These are phyloP conservation scores for Cephus spinipes DNA, from an alignment of 2,888 invertebrate genomes.

Conservation along the genomic window DNA sequence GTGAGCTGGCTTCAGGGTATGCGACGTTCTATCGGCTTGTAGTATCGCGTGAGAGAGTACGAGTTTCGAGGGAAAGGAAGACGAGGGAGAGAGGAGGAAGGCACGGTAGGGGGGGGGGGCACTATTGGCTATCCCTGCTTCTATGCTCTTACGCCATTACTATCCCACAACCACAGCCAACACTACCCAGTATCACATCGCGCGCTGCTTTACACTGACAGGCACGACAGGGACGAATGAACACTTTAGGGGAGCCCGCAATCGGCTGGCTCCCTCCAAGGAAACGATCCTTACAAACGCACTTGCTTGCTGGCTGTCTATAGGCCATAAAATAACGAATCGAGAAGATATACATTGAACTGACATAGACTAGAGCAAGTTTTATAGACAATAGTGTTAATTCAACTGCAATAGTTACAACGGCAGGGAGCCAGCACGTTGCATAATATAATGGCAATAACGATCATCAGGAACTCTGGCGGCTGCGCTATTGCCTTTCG, in stretches of 20 bases:
- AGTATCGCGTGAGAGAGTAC: constrained; percentile 52
- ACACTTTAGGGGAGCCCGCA: too few species aligned
- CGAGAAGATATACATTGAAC: too few species aligned
- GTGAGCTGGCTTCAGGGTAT: neutral
- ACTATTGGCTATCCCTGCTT: constrained; percentile 38
- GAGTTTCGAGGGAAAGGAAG: constrained; percentile 10
- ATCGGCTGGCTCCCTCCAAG: too few species aligned
- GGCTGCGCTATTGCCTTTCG: neutral
- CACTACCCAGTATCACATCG: neutral
- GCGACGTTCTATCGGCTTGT: constrained; percentile 31
- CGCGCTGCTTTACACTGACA: constrained; percentile 1
- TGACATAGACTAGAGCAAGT: too few species aligned
- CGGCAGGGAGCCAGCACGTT: too few species aligned
- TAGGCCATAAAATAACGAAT: too few species aligned
- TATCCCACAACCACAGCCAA: neutral
- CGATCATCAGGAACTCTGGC: too few species aligned
- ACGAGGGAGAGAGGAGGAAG: constrained; percentile 17
- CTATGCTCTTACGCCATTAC: neutral
- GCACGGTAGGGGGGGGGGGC: constrained; percentile 35
- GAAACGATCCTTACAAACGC: neutral
- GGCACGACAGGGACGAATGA: too few species aligned
- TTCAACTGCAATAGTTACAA: too few species aligned
- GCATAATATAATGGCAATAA: too few species aligned
- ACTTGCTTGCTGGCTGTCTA: neutral
- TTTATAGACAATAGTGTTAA: too few species aligned